Base-by-base conservation (phyloP, 2,113 vertebrate genomes). In the Corynorhinus townsendii region DNA sequence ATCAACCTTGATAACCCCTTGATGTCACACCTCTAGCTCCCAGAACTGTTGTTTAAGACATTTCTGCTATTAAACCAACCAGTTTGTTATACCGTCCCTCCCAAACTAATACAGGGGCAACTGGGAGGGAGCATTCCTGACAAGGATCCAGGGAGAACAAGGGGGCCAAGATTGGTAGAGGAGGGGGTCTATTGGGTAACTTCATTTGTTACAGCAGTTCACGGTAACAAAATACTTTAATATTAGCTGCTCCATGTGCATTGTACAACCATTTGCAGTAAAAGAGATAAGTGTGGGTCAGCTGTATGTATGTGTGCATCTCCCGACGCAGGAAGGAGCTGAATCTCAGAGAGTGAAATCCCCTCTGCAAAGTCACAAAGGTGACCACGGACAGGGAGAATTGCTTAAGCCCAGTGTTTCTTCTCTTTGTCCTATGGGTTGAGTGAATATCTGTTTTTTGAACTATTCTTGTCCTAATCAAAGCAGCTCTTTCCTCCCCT, bases 401-500 rank as follows among this genome's bases (percentile, higher is more conserved):
- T 47, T 72, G 30, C 45, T 75, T n/a, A 52, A 24, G 9, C 19
- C 45, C 76, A 16, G 8, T 33, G 5, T n/a, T 82, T 24, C 4
- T 54, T 79, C 4, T 24, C 3, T 28, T 45, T 1, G 2, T 73
- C 9, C 30, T 11, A 15, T 54, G 6, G 3, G 11, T 69, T 40
- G 10, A 88, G 30, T 68, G 24, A 85, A 66, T 80, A 47, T 43
- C 64, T 73, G 33, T 80, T 93, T 20, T 24, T 93, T 93, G 69
- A 80, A 59, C 45, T 3, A 16, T 38, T 15, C 81, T 90, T 79
- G 24, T 86, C 24, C 89, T 73, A 76, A 88, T 88, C 56, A 84
- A 38, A 90, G 75, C 56, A 80, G 71, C 7, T 40, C 8, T 79
- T 90, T 47, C 24, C 26, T 94, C 38, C 52, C 22, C 17, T 72